Conservation (phyloP, 2,113 vertebrate genomes). For the Microcebus lehilahytsara region DNA sequence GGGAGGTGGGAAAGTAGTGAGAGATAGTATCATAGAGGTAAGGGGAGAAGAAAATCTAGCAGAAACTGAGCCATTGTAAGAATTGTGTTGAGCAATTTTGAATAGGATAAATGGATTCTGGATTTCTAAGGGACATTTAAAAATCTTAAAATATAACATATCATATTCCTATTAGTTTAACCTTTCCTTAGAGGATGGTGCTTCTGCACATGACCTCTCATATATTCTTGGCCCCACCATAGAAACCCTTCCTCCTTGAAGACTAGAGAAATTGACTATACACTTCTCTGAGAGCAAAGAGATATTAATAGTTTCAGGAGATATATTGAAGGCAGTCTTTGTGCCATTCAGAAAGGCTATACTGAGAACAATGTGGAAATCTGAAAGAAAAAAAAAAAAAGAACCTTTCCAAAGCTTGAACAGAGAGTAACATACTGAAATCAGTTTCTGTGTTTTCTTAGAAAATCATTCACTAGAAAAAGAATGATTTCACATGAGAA, state of each 20-base stretch:
- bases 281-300: not conserved
- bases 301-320: not conserved
- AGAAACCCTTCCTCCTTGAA: not conserved
- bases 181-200: not conserved
- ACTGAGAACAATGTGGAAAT: not conserved
- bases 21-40: not conserved
- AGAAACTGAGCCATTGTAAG: not conserved
- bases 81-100: not conserved
- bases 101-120: not conserved
- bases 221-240: not conserved
- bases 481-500: not conserved
- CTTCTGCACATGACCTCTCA: not conserved
- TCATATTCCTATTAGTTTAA: not conserved
- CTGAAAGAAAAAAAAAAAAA: not conserved
- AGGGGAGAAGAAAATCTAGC: not conserved
- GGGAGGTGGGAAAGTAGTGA: not conserved
- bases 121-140: not conserved
- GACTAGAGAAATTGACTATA: not conserved
- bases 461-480: not conserved
- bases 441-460: not conserved
- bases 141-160: not conserved
- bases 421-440: not conserved
- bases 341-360: not conserved
- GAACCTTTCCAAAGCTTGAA: not conserved
- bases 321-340: not conserved